Percentiles rank a stretch among this genome's conserved stretches.
phyloP scores from a whole-genome alignment of 1,140 invertebrate species.

The Pachypeltis micranthus region DNA sequence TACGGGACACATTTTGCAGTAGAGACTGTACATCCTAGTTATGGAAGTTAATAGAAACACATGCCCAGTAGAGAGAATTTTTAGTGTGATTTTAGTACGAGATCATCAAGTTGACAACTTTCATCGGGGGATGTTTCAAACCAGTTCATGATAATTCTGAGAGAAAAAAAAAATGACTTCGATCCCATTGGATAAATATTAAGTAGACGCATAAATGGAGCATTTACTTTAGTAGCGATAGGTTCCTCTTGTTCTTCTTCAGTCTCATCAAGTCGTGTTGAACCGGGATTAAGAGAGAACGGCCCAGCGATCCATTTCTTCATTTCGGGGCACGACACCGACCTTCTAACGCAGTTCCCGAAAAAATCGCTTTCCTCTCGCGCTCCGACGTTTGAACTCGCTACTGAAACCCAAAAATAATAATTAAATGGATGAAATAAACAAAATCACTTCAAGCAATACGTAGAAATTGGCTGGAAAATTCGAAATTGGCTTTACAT shows the following conservation, averaged over 20 bases:
- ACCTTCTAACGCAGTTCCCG: constrained; percentile 36
- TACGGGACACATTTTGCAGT: too few species aligned
- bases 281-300: constrained; percentile 27
- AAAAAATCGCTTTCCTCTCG: constrained; percentile 26
- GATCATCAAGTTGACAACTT: too few species aligned
- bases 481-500: constrained; percentile 5
- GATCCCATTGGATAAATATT: too few species aligned
- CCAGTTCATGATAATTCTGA: background rate
- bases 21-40: too few species aligned
- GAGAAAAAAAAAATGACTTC: background rate
- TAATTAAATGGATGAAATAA: background rate
- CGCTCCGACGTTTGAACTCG: constrained; percentile 36
- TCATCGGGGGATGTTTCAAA: too few species aligned
- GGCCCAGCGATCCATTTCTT: constrained; percentile 34
- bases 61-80: too few species aligned
- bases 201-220: too few species aligned
- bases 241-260: constrained; percentile 24
- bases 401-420: too few species aligned
- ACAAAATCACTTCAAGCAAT: background rate
- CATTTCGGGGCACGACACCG: constrained; percentile 51
- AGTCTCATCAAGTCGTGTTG: constrained; percentile 26
- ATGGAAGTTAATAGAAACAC: too few species aligned
- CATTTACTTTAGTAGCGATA: too few species aligned
- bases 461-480: background rate
- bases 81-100: too few species aligned